These are phyloP conservation scores for Drosophila pallidifrons DNA, from an alignment of 1,140 invertebrate genomes.

Conservation along the genomic window DNA sequence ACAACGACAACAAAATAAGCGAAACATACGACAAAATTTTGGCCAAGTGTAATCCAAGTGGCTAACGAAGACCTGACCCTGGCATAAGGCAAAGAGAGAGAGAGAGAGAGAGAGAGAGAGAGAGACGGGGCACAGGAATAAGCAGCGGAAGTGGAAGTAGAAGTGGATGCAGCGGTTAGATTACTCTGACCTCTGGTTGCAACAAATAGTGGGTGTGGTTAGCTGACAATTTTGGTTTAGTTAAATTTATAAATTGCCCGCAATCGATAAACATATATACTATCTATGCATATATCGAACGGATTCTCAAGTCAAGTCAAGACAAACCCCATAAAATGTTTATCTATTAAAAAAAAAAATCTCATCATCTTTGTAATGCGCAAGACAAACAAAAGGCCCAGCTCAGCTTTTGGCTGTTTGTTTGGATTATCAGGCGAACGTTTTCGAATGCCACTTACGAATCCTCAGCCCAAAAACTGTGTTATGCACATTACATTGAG, in stretches of 20 bases:
- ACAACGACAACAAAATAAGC: conserved; percentile 3
- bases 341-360: not conserved
- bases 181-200: conserved; percentile 3
- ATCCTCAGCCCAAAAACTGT: not conserved
- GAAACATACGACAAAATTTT: conserved; percentile 51
- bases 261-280: conserved; percentile 4
- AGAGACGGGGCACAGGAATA: not conserved
- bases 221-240: not conserved
- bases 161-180: conserved; percentile 1
- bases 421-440: not conserved
- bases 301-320: not conserved
- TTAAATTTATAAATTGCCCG: not conserved
- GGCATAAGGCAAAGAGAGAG: not conserved
- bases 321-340: conserved; percentile 9
- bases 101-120: not conserved
- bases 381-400: not conserved
- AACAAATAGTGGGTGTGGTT: not conserved
- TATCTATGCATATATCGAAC: not conserved
- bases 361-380: conserved; percentile 6
- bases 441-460: conserved; percentile 2
- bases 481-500: not conserved
- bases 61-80: conserved; percentile 43
- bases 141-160: conserved; percentile 15
- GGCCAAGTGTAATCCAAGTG: conserved; percentile 71
- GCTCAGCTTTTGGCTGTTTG: not conserved